A percentile compares a stretch with the other conserved stretches of the same genome.
Conservation (phyloP, 1,140 invertebrate species). For the Aphaenogaster rudis region DNA sequence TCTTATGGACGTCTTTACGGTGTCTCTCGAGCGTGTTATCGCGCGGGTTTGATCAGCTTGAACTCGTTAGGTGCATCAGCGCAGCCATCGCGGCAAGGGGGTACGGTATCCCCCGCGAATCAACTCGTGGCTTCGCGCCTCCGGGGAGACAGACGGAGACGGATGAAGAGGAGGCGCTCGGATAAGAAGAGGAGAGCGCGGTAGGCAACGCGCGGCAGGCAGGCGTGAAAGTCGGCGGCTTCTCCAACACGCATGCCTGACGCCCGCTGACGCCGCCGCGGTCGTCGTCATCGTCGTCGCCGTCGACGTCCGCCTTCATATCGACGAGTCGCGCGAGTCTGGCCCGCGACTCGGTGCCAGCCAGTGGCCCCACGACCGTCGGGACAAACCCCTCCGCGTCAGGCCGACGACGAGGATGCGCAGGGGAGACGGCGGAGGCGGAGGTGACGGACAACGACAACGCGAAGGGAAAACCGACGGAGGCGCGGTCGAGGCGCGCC, state of each 20-base stretch:
- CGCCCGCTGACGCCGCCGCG: constrained; percentile 2
- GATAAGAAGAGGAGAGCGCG: constrained; percentile 12
- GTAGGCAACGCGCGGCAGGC: not conserved
- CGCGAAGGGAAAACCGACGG: constrained; percentile 1
- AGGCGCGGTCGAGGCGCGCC: constrained; percentile 35
- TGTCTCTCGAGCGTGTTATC: not conserved
- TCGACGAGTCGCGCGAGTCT: constrained; percentile 41
- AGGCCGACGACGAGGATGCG: constrained; percentile 40
- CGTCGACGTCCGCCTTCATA: constrained; percentile 25
- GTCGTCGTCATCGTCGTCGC: constrained; percentile 1
- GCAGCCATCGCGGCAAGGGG: not conserved
- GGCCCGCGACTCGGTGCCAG: not conserved
- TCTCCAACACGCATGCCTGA: constrained; percentile 53
- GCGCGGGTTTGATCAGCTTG: constrained; percentile 27
- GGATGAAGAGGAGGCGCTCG: not conserved
- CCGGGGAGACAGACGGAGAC: not conserved
- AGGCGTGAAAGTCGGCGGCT: constrained; percentile 37
- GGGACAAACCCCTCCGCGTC: not conserved
- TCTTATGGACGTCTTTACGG: not conserved
- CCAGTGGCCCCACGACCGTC: constrained; percentile 20
- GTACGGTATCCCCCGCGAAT: not conserved
- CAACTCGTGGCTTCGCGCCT: constrained; percentile 27
- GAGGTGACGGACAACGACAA: not conserved
- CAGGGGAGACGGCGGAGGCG: constrained; percentile 7
- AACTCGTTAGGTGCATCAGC: constrained; percentile 1